These are phyloP conservation scores for Scalopus aquaticus DNA, from an alignment of 2,113 vertebrate genomes.

Conservation along the genomic window DNA sequence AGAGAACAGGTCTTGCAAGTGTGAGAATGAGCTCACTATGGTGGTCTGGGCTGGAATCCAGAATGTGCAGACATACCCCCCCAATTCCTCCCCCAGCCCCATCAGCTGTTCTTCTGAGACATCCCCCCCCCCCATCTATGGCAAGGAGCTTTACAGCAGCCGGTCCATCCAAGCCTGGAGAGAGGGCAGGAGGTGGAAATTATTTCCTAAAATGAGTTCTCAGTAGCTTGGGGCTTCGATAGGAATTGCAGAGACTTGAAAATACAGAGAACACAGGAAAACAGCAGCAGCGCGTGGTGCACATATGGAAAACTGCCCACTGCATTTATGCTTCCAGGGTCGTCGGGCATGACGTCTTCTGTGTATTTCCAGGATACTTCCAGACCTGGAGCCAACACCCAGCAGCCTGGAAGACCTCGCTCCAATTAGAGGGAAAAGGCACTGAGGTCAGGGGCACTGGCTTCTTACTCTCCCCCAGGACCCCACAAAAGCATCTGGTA, in stretches of 20 bases:
- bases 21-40: neutral
- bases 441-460: neutral
- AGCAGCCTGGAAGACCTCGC: neutral
- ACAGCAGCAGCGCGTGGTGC: neutral
- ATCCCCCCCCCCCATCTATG: neutral
- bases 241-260: neutral
- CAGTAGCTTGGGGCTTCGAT: neutral
- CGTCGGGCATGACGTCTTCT: neutral
- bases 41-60: neutral
- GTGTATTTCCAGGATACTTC: neutral
- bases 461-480: neutral
- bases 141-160: neutral
- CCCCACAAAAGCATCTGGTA: neutral
- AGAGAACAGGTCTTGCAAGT: too few species aligned
- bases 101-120: neutral
- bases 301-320: neutral
- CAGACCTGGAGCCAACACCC: neutral
- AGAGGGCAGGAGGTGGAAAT: neutral
- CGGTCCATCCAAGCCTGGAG: neutral
- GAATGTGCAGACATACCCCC: rapidly evolving
- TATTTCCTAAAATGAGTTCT: neutral
- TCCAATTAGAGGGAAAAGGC: neutral
- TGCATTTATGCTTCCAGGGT: neutral
- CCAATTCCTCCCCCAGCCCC: rapidly evolving
- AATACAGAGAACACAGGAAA: neutral